Base-by-base conservation (phyloP, 2,113 vertebrate species). In the Deroptyus accipitrinus region DNA sequence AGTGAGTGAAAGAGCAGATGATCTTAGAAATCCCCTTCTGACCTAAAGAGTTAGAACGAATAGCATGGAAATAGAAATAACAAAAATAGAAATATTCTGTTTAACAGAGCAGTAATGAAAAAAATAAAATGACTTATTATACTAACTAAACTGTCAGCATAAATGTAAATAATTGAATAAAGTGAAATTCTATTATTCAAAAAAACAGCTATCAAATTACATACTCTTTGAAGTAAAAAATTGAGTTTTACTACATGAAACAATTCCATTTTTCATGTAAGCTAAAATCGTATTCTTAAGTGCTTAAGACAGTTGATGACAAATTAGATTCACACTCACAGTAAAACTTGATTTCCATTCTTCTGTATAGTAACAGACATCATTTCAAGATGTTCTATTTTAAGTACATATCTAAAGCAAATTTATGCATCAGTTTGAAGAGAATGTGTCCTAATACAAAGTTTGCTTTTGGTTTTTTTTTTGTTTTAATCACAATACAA, bases 201-300 rank as follows among this genome's bases (percentile, higher is more conserved):
- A 61, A 87, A 86, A 79, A 18, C 46, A 89, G 76, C 27, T 66
- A 64, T 44, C 64, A 82, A 76, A 94, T 92, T 76, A 85, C 39
- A 46, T 37, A 54, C 52, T 92, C 67, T 89, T 79, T 91, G 70
- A 92, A 95, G 81, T 87, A 92, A 93, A 95, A 91, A 96, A 94
- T 54, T 62, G 91, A 85, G 66, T 52, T 92, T 92, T 91, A 41
- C 44, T 91, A 69, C 33, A 57, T 69, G 77, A 94, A 92, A 85
- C 31, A 87, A 69, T 28, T 79, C 74, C 3, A 64, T 92, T 95
- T 90, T 85, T 96, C 83, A 85, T 23, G 67, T 37, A 72, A 86
- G 77, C 61, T 80, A 75, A 78, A 75, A 89, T 91, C 74, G 55
- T 39, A 35, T 24, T 55, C 70, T 44, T 72, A 88, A 95, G 62